Evolutionary conservation across 2,113 vertebrate species (phyloP).

Genomic region (Girardinichthys multiradiatus): DNA sequence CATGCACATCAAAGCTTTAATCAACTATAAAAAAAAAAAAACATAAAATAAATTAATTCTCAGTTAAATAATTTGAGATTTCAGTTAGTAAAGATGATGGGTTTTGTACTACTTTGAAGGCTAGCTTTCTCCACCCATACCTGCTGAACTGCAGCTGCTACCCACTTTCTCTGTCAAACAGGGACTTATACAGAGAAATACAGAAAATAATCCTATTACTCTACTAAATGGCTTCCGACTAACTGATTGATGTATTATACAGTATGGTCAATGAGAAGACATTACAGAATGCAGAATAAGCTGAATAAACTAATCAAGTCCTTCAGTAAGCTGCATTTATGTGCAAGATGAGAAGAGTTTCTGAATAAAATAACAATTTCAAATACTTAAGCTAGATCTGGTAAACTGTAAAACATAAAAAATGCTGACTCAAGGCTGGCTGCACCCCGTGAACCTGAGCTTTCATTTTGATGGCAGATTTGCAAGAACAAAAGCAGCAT

Average conservation of each 20-base stretch:
- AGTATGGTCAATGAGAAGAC: not conserved
- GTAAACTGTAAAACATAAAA: not conserved
- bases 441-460: conserved; percentile 4
- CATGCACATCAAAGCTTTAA: not conserved
- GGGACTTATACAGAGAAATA: not conserved
- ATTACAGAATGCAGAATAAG: not conserved
- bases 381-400: not conserved
- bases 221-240: not conserved
- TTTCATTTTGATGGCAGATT: conserved; percentile 29
- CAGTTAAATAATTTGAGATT: not conserved
- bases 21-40: not conserved
- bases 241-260: not conserved
- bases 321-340: no score
- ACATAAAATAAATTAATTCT: not conserved
- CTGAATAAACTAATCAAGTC: not conserved
- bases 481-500: conserved; percentile 40
- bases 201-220: not conserved
- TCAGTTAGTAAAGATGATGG: not conserved
- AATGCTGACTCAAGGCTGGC: conserved; percentile 29
- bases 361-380: no score
- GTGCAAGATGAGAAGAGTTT: no score
- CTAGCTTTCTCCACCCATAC: no score
- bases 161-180: not conserved
- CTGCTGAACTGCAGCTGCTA: not conserved
- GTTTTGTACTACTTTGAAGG: not conserved